Conservation (phyloP, 37 sponge, comb jelly and placozoan species). For the Spongia lamella region DNA sequence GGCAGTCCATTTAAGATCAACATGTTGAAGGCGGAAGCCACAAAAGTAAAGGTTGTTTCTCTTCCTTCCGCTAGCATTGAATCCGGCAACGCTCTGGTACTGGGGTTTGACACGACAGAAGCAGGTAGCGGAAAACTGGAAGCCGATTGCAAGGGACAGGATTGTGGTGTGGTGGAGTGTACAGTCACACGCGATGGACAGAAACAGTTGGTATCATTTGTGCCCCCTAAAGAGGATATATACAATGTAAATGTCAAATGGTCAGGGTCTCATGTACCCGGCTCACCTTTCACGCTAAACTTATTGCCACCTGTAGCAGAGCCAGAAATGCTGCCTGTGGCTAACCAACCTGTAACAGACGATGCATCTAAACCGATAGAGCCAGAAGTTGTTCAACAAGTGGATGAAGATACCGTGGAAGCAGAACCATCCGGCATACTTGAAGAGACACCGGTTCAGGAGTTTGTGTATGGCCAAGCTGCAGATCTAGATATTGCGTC, state of each 20-base stretch:
- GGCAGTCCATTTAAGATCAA: constrained; percentile 69
- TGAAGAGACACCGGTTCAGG: constrained; percentile 4
- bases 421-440: too few species aligned
- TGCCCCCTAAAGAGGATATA: constrained; percentile 29
- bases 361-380: constrained; percentile 10
- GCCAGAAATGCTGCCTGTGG: constrained; percentile 16
- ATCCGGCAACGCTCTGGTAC: not conserved
- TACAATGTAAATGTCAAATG: constrained; percentile 42
- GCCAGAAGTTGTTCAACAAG: too few species aligned
- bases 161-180: not conserved
- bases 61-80: constrained; percentile 9
- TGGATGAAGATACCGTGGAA: too few species aligned
- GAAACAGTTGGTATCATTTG: constrained; percentile 27
- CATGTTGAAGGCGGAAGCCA: constrained; percentile 34
- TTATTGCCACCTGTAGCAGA: constrained; percentile 7
- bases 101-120: constrained; percentile 1
- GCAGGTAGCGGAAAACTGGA: constrained; percentile 11
- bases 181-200: constrained; percentile 15
- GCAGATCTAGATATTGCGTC: constrained; percentile 44
- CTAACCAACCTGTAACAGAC: constrained; percentile 54
- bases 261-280: constrained; percentile 39
- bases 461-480: constrained; percentile 42
- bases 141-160: constrained; percentile 2
- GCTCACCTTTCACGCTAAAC: constrained; percentile 67
- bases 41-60: constrained; percentile 9